These are phyloP conservation scores for Drosophila micromelanica DNA, from an alignment of 1,140 invertebrate species.

Conservation along the genomic window DNA sequence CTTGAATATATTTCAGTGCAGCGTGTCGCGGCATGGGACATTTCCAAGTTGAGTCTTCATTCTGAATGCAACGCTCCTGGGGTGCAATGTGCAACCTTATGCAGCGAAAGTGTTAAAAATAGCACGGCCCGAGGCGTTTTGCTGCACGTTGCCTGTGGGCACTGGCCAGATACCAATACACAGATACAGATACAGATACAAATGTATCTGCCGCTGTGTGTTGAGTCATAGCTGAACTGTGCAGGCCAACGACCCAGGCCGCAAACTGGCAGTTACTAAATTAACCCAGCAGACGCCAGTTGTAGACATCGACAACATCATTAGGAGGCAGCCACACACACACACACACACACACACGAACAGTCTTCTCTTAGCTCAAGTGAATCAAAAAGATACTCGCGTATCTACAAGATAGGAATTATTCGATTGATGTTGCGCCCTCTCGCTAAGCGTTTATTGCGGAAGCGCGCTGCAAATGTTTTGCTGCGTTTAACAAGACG, in stretches of 20 bases:
- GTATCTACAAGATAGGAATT: constrained; percentile 42
- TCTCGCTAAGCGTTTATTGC: constrained; percentile 54
- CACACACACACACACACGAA: constrained; percentile 3
- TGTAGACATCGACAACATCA: constrained; percentile 65
- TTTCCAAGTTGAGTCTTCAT: constrained; percentile 49
- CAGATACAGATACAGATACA: constrained; percentile 30
- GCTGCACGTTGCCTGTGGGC: constrained; percentile 24
- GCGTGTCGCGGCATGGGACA: constrained; percentile 69
- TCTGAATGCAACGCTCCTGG: constrained; percentile 65
- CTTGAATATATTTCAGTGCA: constrained; percentile 40
- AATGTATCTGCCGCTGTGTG: constrained; percentile 28
- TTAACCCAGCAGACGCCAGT: constrained; percentile 53
- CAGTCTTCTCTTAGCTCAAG: constrained; percentile 8
- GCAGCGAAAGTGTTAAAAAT: constrained; percentile 77
- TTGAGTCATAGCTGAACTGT: constrained; percentile 49
- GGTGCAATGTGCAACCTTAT: constrained; percentile 62
- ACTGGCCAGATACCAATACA: constrained; percentile 33
- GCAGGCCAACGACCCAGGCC: constrained; percentile 72
- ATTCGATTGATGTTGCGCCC: constrained; percentile 22
- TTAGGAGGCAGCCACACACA: constrained; percentile 52
- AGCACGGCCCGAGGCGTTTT: constrained; percentile 56
- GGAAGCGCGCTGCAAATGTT: constrained; percentile 70
- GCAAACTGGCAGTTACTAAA: constrained; percentile 44
- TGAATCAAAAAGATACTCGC: constrained; percentile 28
- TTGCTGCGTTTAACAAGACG: constrained; percentile 68